Percentiles rank a stretch among this genome's conserved stretches.
These are phyloP conservation scores for Aphidius gifuensis DNA, from an alignment of 1,140 invertebrate species.

Conservation along the genomic window DNA sequence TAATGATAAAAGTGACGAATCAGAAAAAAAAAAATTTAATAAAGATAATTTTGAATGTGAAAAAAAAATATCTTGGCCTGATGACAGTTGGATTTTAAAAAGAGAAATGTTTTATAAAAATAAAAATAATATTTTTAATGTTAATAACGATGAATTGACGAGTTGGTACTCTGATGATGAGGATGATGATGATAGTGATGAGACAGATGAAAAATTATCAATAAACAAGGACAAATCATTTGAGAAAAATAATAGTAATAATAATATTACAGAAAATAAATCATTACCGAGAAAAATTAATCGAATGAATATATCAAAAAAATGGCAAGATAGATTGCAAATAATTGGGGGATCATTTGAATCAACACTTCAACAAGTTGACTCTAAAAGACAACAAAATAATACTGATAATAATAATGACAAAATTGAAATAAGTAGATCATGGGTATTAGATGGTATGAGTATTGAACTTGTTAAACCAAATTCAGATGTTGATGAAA, in stretches of 20 bases:
- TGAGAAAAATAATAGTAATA: too few species aligned
- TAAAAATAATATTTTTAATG: too few species aligned
- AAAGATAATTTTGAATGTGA: too few species aligned
- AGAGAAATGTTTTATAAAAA: too few species aligned
- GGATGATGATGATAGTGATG: too few species aligned
- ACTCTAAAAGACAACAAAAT: too few species aligned
- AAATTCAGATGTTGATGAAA: background rate
- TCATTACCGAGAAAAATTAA: background rate
- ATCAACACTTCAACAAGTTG: conserved; percentile 6
- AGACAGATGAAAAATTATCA: too few species aligned
- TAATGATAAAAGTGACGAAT: too few species aligned
- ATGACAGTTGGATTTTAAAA: too few species aligned
- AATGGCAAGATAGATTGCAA: conserved; percentile 7
- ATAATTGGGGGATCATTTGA: conserved; percentile 15
- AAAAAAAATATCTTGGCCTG: too few species aligned
- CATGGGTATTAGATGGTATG: conserved; percentile 18
- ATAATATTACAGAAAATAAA: background rate
- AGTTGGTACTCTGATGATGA: conserved; percentile 7
- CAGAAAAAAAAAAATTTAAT: too few species aligned
- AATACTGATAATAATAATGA: background rate
- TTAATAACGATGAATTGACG: background rate
- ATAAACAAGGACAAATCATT: background rate
- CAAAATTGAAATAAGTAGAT: background rate
- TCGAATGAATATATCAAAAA: background rate
- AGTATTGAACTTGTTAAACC: conserved; percentile 9